Base-by-base conservation (phyloP, 2,113 vertebrate genomes). In the Ramphastos sulfuratus region DNA sequence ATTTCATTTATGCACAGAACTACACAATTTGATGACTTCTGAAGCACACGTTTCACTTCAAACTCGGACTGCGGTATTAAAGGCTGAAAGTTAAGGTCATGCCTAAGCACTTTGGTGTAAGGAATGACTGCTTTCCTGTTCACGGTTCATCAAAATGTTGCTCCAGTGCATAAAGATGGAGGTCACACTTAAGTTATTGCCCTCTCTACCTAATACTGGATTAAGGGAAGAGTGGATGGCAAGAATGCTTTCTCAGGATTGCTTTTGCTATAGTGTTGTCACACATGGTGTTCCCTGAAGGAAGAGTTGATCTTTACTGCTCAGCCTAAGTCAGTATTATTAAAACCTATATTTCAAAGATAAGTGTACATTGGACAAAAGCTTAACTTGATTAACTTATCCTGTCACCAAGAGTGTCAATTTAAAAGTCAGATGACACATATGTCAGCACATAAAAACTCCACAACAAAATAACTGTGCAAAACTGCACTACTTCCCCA, bases 341-440 rank as follows among this genome's bases (percentile, higher is more conserved):
- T 85, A 71, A 93, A 94, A 64, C 13, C 25, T 48, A 4, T 56
- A 87, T 82, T 82, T 94, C 79, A 92, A 52, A 91, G 63, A 54
- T n/a, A 65, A 84, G 15, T 63, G 5, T n/a, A 9, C 21, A 31
- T 63, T 33, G 25, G 52, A 79, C 23, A 74, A 73, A 75, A 59
- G 3, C 56, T 76, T 79, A 66, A 59, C 35, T 75, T 87, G 33
- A 48, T 54, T 39, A 20, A 60, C 25, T 81, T 78, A 54, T 0
- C 0, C 15, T 54, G 58, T 71, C 56, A 64, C 10, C 12, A 60
- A 71, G 33, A 67, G 3, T 16, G 20, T 89, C 39, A 70, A 48
- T 85, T 70, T 70, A 82, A 85, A 92, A 82, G n/a, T 50, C n/a
- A 30, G 46, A 66, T n/a, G 17, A 64, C 48, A 48, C 23, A 8